These are phyloP conservation scores for Lanistes nyassanus DNA, from an alignment of 1,140 invertebrate species.

Conservation along the genomic window DNA sequence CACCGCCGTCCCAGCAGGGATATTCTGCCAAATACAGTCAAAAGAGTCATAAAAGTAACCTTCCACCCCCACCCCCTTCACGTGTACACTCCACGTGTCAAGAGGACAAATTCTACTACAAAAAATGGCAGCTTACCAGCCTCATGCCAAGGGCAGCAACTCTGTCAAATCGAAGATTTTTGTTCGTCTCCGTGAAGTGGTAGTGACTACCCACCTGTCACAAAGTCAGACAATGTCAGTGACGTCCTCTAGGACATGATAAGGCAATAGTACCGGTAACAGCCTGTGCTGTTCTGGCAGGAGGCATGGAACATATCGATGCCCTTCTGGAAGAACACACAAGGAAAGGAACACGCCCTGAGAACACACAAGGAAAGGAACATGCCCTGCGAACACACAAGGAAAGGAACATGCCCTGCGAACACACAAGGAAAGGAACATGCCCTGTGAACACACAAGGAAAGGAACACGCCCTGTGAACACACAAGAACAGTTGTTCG, in stretches of 20 bases:
- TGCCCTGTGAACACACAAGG: background rate
- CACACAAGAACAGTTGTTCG: too few relatives aligned
- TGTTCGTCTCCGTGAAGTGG: conserved; percentile 66
- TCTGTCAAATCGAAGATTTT: conserved; percentile 62
- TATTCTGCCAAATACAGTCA: conserved; percentile 63
- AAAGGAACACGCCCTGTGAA: background rate
- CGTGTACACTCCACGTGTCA: too few relatives aligned
- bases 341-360: background rate
- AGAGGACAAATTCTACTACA: too few relatives aligned
- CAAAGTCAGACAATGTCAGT: too few relatives aligned
- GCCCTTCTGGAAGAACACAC: background rate
- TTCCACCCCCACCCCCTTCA: too few relatives aligned
- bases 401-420: too few relatives aligned
- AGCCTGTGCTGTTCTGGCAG: too few relatives aligned
- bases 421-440: too few relatives aligned
- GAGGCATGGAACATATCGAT: background rate
- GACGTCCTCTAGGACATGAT: background rate
- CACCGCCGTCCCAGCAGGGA: conserved; percentile 63
- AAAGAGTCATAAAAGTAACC: conserved; percentile 3
- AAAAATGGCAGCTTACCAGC: conserved; percentile 53
- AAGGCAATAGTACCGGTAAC: too few relatives aligned
- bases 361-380: too few relatives aligned
- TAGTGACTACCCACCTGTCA: conserved; percentile 66
- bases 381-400: too few relatives aligned
- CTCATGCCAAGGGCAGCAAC: conserved; percentile 62